Conservation (phyloP, 1,140 invertebrate species). For the Heterodera carotae region DNA sequence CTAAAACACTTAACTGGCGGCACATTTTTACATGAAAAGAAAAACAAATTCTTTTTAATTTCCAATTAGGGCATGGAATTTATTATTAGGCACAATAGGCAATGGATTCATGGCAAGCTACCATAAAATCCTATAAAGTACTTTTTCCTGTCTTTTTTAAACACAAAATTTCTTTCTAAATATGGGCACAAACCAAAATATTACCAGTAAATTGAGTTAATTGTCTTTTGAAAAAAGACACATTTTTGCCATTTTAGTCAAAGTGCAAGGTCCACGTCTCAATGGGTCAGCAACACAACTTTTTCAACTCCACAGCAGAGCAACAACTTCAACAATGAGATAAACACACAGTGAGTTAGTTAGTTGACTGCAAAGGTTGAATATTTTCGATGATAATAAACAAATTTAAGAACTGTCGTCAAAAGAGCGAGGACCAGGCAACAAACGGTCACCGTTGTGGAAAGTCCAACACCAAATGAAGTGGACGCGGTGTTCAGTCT, state of each 20-base stretch:
- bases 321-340: slow-evolving; percentile 5
- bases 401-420: slow-evolving; percentile 38
- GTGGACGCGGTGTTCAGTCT: slow-evolving; percentile 32
- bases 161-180: too few relatives aligned
- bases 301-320: neutral
- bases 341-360: neutral
- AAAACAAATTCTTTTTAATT: too few relatives aligned
- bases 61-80: too few relatives aligned
- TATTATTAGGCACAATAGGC: too few relatives aligned
- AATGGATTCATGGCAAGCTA: too few relatives aligned
- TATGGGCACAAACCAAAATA: neutral
- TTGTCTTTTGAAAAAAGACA: too few relatives aligned
- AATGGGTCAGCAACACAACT: neutral
- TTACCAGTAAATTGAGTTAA: neutral
- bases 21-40: too few relatives aligned
- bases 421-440: slow-evolving; percentile 33
- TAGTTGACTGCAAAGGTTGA: neutral
- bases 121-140: too few relatives aligned
- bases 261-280: neutral
- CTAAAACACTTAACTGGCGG: too few relatives aligned
- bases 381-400: slow-evolving; percentile 9
- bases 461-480: slow-evolving; percentile 43
- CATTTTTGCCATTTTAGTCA: neutral
- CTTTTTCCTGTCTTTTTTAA: too few relatives aligned
- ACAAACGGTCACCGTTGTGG: slow-evolving; percentile 36